Evolutionary conservation across 1,140 invertebrate species (phyloP).

Genomic region (Tetragonula clypearis): DNA sequence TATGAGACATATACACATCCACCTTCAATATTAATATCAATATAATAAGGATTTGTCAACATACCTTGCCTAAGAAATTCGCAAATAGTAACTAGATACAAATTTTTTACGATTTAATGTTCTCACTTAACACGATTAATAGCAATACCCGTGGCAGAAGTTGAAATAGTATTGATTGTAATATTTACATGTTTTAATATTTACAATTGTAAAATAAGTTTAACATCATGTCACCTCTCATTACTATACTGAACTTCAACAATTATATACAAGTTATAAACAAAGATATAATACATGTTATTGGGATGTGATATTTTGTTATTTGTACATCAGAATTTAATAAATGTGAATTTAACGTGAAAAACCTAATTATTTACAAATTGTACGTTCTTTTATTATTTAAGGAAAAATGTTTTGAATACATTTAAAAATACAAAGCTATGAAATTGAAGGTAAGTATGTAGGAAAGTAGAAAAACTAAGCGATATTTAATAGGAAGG

Average conservation of each 20-base stretch:
- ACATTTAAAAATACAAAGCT: not conserved
- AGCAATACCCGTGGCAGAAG: not conserved
- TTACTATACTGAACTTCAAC: slow-evolving; percentile 20
- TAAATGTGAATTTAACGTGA: slow-evolving; percentile 36
- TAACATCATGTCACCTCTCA: slow-evolving; percentile 11
- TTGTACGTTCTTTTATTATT: not conserved
- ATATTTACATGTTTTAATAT: slow-evolving; percentile 7
- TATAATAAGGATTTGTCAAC: not conserved
- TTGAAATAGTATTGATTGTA: not conserved
- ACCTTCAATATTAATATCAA: not conserved
- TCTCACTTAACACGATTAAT: not conserved
- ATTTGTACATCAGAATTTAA: slow-evolving; percentile 44
- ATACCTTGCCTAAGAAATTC: not conserved
- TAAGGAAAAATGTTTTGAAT: not conserved
- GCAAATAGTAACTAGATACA: not conserved
- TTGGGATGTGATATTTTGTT: slow-evolving; percentile 44
- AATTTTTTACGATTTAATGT: slow-evolving; percentile 3
- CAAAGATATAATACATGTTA: slow-evolving; percentile 24
- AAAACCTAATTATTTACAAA: not conserved
- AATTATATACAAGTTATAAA: slow-evolving; percentile 29
- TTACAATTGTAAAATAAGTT: slow-evolving; percentile 23
- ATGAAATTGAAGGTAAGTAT: not conserved
- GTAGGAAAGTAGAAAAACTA: not conserved
- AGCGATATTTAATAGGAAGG: not conserved
- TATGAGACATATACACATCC: not conserved